Percentiles rank a stretch among this genome's conserved stretches.
phyloP scores from a whole-genome alignment of 2,888 invertebrate genomes.

The Dendrolimus houi region DNA sequence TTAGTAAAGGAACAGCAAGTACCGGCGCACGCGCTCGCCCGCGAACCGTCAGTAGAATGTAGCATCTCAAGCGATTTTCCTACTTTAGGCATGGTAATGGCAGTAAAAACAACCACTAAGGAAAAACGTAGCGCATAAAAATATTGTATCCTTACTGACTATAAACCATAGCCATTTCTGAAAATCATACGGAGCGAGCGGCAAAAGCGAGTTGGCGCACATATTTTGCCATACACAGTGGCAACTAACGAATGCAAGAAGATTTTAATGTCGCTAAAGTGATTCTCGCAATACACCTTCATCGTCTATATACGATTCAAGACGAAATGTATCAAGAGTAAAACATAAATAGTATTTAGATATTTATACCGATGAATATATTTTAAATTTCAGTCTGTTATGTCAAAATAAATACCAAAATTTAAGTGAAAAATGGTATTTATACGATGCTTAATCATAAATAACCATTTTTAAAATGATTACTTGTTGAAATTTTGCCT shows the following conservation, averaged over 20 bases:
- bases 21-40: constrained; percentile 68
- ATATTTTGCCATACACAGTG: constrained; percentile 70
- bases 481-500: too few species aligned
- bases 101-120: constrained; percentile 59
- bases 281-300: constrained; percentile 52
- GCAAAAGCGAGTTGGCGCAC: constrained; percentile 55
- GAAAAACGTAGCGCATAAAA: constrained; percentile 71
- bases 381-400: too few species aligned
- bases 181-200: constrained; percentile 73
- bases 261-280: constrained; percentile 70
- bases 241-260: constrained; percentile 66
- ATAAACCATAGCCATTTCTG: constrained; percentile 70
- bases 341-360: too few species aligned
- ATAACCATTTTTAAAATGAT: too few species aligned
- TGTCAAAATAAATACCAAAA: too few species aligned
- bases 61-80: constrained; percentile 71
- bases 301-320: too few species aligned
- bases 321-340: too few species aligned
- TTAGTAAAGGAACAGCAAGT: constrained; percentile 28
- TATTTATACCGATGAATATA: too few species aligned
- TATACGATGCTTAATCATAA: too few species aligned
- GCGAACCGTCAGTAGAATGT: constrained; percentile 69
- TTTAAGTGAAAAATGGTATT: too few species aligned
- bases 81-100: constrained; percentile 71
- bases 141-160: constrained; percentile 70